Conservation (phyloP, 2,797 vertebrate genomes). For the Glossophaga mutica region DNA sequence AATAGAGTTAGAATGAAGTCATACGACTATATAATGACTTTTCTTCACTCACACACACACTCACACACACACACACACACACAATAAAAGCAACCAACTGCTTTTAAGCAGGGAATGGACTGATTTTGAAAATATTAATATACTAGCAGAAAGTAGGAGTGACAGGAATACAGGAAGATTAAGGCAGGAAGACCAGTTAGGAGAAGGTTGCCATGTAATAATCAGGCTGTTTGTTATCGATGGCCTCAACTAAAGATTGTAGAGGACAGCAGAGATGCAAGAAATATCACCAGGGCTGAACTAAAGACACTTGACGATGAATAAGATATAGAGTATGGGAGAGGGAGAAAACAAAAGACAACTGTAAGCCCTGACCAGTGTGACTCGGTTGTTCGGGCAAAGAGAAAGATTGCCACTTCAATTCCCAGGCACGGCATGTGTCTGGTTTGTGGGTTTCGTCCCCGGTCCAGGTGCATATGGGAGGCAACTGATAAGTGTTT, state of each 20-base stretch:
- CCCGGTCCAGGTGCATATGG: too few species aligned
- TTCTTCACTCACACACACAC: neutral
- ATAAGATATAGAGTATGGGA: neutral
- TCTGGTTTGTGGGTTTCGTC: neutral
- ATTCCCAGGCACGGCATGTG: neutral
- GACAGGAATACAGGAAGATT: neutral
- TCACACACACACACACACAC: neutral
- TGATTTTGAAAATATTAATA: neutral
- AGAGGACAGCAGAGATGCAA: neutral
- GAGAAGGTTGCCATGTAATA: neutral
- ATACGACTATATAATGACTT: neutral
- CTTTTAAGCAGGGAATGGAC: neutral
- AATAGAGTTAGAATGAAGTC: neutral
- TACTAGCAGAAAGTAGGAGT: neutral
- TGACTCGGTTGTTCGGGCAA: neutral
- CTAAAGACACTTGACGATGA: neutral
- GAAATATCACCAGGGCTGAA: neutral
- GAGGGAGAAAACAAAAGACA: neutral
- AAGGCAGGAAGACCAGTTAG: neutral
- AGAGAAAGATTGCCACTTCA: neutral
- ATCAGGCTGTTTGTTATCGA: neutral
- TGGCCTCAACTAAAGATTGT: neutral
- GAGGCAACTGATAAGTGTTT: too few species aligned
- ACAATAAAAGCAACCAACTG: neutral
- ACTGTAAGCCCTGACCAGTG: neutral